Conservation (phyloP, 2,113 vertebrate species). For the Suricata suricatta region DNA sequence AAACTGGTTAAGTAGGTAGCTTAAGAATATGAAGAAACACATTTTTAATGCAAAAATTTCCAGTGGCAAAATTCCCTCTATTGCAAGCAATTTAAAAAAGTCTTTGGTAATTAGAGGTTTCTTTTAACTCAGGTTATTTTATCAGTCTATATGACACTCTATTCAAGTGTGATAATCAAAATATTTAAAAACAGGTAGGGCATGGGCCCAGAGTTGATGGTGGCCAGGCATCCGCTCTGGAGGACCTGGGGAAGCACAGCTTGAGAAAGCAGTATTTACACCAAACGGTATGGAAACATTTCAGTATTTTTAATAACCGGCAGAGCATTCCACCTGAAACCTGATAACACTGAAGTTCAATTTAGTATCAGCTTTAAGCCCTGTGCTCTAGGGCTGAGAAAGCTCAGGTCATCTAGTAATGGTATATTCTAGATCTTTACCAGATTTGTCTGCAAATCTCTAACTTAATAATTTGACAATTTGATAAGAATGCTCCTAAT, state of each 20-base stretch:
- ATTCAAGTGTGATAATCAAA: neutral
- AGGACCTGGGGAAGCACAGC: neutral
- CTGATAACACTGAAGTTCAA: neutral
- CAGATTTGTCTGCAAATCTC: neutral
- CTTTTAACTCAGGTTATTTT: neutral
- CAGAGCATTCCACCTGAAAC: neutral
- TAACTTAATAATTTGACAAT: conserved; percentile 18
- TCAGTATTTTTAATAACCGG: neutral
- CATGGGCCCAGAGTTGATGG: neutral
- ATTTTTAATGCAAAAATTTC: neutral
- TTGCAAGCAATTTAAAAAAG: neutral
- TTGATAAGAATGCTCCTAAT: conserved; percentile 9
- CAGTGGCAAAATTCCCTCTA: neutral
- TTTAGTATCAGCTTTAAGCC: neutral
- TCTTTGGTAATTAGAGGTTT: neutral
- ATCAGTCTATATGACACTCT: neutral
- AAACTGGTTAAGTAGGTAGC: neutral
- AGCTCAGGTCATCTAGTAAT: neutral
- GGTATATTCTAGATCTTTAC: neutral
- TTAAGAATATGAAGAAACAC: conserved; percentile 2
- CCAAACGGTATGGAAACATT: neutral
- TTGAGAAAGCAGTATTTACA: neutral
- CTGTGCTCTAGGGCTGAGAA: neutral
- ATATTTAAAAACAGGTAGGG: neutral
- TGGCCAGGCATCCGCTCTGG: neutral